Evolutionary conservation across 2,113 vertebrate species (phyloP).

Genomic region (Ochotona curzoniae): DNA sequence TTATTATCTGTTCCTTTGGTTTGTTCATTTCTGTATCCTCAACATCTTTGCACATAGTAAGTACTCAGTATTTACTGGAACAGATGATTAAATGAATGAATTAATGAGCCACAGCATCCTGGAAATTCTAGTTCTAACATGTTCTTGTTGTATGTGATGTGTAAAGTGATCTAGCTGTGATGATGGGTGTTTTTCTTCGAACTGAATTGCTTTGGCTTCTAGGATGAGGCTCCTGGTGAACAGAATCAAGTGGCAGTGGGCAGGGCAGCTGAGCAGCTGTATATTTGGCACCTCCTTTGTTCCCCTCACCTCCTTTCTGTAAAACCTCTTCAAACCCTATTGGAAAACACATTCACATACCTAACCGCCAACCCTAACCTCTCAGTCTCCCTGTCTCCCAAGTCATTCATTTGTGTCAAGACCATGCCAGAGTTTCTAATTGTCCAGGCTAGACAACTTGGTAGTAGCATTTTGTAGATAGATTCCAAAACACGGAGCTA

Average conservation of each 20-base stretch:
- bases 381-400: not conserved
- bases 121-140: not conserved
- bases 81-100: constrained; percentile 26
- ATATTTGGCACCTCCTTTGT: not conserved
- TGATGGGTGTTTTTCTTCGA: too few relatives aligned
- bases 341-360: not conserved
- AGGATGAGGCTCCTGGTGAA: too few relatives aligned
- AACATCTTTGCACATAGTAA: not conserved
- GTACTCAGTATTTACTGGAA: not conserved
- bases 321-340: not conserved
- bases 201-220: too few relatives aligned
- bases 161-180: too few relatives aligned
- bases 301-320: not conserved
- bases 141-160: not conserved
- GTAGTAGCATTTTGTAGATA: not conserved
- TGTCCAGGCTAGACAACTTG: not conserved
- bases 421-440: not conserved
- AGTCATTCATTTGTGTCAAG: not conserved
- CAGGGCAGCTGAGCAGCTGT: too few relatives aligned
- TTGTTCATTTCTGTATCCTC: not conserved
- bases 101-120: not conserved
- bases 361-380: not conserved
- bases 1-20: not conserved
- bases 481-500: not conserved
- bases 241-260: too few relatives aligned